Percentiles rank a stretch among this genome's conserved stretches.
Evolutionary conservation across 2,888 invertebrate genomes (phyloP).

Genomic region (Tromatobia lineatoria): DNA sequence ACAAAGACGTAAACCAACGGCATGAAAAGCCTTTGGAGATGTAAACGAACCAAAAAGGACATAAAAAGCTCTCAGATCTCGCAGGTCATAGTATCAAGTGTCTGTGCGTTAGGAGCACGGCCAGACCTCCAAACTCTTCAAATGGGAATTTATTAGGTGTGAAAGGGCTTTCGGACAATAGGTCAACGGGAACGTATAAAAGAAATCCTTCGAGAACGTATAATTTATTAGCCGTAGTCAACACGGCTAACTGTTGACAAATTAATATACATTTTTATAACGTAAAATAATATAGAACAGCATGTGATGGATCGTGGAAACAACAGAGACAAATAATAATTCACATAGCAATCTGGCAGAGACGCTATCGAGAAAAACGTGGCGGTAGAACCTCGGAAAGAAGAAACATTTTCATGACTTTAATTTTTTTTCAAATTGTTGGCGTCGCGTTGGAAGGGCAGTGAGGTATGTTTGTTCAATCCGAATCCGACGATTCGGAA

Average conservation of each 20-base stretch:
- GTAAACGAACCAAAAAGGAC: slow-evolving; percentile 27
- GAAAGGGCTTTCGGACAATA: neutral
- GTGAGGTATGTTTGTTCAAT: slow-evolving; percentile 65
- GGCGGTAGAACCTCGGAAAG: no score
- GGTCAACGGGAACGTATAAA: neutral
- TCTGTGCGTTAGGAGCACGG: neutral
- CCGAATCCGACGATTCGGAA: slow-evolving; percentile 75
- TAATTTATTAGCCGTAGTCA: slow-evolving; percentile 33
- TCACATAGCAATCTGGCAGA: no score
- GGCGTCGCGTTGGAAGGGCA: neutral
- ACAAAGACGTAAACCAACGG: neutral
- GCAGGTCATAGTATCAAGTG: no score
- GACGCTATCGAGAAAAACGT: no score
- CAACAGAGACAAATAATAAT: neutral
- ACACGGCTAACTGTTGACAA: slow-evolving; percentile 6
- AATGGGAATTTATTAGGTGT: slow-evolving; percentile 27
- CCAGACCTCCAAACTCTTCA: neutral
- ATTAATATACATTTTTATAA: slow-evolving; percentile 47
- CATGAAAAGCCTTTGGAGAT: neutral
- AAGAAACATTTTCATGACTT: no score
- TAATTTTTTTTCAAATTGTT: no score
- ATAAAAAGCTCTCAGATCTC: neutral
- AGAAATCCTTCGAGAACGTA: slow-evolving; percentile 9
- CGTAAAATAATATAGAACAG: neutral
- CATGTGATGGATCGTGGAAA: neutral